Evolutionary conservation across 92 coral and sea anemone species (phyloP).

Genomic region (Porites lobata): DNA sequence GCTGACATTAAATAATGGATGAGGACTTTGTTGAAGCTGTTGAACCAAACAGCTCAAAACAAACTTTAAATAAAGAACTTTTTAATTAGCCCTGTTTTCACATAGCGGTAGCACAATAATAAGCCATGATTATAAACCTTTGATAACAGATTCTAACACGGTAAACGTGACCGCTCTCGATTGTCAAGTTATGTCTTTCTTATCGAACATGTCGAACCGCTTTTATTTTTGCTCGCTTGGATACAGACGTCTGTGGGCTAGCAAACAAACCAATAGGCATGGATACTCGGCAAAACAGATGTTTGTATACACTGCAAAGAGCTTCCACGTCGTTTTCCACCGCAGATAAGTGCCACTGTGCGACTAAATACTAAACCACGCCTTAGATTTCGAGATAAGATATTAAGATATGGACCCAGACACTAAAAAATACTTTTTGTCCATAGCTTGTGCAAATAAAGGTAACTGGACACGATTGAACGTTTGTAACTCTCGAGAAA

Average conservation of each 20-base stretch:
- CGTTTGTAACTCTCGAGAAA: no score
- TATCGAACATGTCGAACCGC: constrained; percentile 7
- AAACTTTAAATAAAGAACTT: background rate
- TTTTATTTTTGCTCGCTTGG: background rate
- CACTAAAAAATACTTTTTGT: no score
- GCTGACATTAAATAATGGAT: no score
- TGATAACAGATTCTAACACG: background rate
- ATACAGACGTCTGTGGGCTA: background rate
- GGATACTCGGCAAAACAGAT: background rate
- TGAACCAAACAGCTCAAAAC: background rate
- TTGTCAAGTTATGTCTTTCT: background rate
- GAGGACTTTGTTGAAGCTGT: background rate
- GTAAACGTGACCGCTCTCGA: background rate
- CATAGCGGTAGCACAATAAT: background rate
- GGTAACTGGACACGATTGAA: no score
- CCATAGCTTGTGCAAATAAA: no score
- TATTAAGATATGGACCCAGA: no score
- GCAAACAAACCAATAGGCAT: background rate
- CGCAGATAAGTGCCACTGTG: background rate
- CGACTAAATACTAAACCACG: no score
- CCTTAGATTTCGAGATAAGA: no score
- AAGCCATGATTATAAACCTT: background rate
- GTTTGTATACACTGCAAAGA: background rate
- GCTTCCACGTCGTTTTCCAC: background rate
- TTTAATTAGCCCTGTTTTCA: background rate